These are phyloP conservation scores for Chironomus tepperi DNA, from an alignment of 1,140 invertebrate genomes.

Conservation along the genomic window DNA sequence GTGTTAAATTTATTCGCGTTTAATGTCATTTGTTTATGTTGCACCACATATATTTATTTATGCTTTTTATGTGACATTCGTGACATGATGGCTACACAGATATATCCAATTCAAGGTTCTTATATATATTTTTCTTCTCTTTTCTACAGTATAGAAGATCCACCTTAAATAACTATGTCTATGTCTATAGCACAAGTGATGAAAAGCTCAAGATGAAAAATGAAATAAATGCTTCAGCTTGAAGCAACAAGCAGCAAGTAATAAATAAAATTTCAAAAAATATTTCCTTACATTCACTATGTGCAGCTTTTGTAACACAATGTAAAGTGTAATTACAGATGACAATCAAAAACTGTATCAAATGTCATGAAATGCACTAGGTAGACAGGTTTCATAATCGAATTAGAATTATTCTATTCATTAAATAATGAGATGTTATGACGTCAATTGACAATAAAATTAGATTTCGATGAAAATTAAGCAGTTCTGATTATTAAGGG, in stretches of 20 bases:
- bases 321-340: background rate
- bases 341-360: conserved; percentile 21
- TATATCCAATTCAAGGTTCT: background rate
- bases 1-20: background rate
- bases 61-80: background rate
- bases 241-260: no score
- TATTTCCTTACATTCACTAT: no score
- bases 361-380: conserved; percentile 9
- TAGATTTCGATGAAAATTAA: no score
- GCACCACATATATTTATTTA: background rate
- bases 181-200: no score
- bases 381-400: conserved; percentile 5
- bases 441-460: background rate
- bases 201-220: no score
- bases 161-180: no score
- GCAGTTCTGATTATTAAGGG: no score
- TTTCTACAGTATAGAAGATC: no score
- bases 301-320: background rate
- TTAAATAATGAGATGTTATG: background rate
- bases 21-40: background rate
- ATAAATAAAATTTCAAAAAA: no score
- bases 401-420: background rate
- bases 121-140: no score
- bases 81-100: background rate
- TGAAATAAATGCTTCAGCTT: no score